phyloP scores from a whole-genome alignment of 2,888 invertebrate species.

The Pseudeuparius sepicola region DNA sequence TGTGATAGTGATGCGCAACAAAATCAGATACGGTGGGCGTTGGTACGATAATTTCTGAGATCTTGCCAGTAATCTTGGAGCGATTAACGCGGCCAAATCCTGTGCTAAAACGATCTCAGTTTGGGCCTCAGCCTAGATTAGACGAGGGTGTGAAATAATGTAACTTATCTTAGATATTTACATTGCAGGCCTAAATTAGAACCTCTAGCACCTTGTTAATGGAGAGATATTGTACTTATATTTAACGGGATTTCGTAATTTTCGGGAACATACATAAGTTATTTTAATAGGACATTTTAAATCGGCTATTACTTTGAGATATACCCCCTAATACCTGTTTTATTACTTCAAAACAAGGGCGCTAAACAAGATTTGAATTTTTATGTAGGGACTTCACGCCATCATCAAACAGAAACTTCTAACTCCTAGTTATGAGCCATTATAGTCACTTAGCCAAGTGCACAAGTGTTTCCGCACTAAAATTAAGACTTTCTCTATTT shows the following conservation, averaged over 20 bases:
- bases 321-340: constrained; percentile 22
- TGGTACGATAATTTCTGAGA: too few species aligned
- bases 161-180: constrained; percentile 34
- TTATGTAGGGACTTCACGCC: constrained; percentile 25
- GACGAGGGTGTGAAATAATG: constrained; percentile 31
- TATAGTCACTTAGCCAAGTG: too few species aligned
- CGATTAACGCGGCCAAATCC: too few species aligned
- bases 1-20: too few species aligned
- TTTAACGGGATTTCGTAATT: constrained; percentile 30
- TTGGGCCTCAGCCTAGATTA: constrained; percentile 31
- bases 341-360: constrained; percentile 13
- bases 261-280: constrained; percentile 29
- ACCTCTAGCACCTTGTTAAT: constrained; percentile 33
- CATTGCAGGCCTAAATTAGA: constrained; percentile 32
- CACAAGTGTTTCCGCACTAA: too few species aligned
- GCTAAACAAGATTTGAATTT: constrained; percentile 1
- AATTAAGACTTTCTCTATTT: too few species aligned
- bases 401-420: too few species aligned
- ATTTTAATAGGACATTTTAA: constrained; percentile 30
- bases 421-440: too few species aligned
- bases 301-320: constrained; percentile 27
- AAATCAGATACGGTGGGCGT: too few species aligned
- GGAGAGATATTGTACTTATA: constrained; percentile 31
- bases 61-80: too few species aligned
- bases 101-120: constrained; percentile 30